Evolutionary conservation across 2,797 vertebrate species (phyloP).

Genomic region (Epinephelus coioides): DNA sequence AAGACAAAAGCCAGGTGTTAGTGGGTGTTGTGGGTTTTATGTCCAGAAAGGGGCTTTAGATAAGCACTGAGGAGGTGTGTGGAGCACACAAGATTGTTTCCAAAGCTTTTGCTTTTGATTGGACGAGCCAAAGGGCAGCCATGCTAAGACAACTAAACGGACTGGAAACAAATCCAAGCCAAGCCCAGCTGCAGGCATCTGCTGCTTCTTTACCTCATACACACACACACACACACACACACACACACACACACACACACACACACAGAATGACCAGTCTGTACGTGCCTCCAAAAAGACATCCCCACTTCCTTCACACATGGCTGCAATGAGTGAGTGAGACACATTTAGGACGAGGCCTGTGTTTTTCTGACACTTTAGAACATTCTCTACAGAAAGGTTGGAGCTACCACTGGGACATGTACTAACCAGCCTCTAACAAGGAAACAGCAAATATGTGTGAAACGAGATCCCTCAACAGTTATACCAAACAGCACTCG

Average conservation of each 20-base stretch:
- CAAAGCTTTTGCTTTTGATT: constrained; percentile 7
- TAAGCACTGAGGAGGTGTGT: background rate
- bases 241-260: constrained; percentile 17
- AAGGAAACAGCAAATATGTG: constrained; percentile 27
- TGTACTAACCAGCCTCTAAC: constrained; percentile 48
- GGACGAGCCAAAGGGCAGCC: constrained; percentile 42
- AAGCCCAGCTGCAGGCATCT: constrained; percentile 32
- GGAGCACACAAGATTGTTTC: constrained; percentile 2
- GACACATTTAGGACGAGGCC: constrained; percentile 20
- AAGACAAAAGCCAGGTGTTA: no score
- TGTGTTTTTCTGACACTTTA: constrained; percentile 35
- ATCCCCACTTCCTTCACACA: constrained; percentile 41
- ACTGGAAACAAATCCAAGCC: constrained; percentile 50
- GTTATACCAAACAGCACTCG: constrained; percentile 11
- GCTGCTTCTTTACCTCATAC: background rate
- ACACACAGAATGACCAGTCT: constrained; percentile 12
- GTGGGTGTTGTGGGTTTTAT: no score
- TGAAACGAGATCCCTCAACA: constrained; percentile 30
- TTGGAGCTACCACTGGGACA: constrained; percentile 4
- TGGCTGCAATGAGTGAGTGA: constrained; percentile 44
- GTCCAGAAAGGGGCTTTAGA: background rate
- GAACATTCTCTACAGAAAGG: constrained; percentile 28
- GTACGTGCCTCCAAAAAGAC: constrained; percentile 23
- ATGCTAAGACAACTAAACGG: constrained; percentile 37
- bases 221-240: constrained; percentile 28